Evolutionary conservation across 1,140 invertebrate genomes (phyloP).

Genomic region (Orius laevigatus): DNA sequence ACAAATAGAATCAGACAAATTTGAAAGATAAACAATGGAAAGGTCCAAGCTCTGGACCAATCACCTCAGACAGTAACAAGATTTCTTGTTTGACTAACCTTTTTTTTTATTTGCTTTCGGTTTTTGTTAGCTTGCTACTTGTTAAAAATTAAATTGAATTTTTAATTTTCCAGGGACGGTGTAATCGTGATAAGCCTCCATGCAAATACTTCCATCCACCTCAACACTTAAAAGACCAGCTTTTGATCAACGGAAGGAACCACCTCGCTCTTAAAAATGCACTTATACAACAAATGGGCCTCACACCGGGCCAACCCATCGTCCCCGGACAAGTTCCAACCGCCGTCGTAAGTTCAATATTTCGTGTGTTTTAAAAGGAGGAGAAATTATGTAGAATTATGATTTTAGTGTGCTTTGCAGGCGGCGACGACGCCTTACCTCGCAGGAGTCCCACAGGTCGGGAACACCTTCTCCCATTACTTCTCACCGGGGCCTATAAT

Average conservation of each 20-base stretch:
- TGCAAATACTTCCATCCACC: constrained; percentile 99
- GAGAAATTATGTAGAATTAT: background rate
- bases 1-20: too few relatives aligned
- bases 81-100: too few relatives aligned
- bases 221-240: constrained; percentile 97
- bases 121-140: too few relatives aligned
- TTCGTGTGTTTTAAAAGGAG: background rate
- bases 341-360: constrained; percentile 74
- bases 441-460: constrained; percentile 65
- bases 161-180: constrained; percentile 74
- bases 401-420: constrained; percentile 33
- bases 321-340: constrained; percentile 77
- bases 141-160: constrained; percentile 3
- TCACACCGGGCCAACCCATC: constrained; percentile 68
- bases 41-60: too few relatives aligned
- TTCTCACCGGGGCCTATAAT: constrained; percentile 73
- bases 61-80: too few relatives aligned
- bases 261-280: constrained; percentile 96
- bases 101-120: too few relatives aligned
- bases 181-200: constrained; percentile 98
- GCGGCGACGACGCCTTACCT: constrained; percentile 78
- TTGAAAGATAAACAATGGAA: too few relatives aligned
- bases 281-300: constrained; percentile 88
- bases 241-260: constrained; percentile 98
- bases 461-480: constrained; percentile 74